Percentiles rank a stretch among this genome's conserved stretches.
Evolutionary conservation across 37 sponge, comb jelly and placozoan genomes (phyloP).

Genomic region (Lycopodina hypogea): DNA sequence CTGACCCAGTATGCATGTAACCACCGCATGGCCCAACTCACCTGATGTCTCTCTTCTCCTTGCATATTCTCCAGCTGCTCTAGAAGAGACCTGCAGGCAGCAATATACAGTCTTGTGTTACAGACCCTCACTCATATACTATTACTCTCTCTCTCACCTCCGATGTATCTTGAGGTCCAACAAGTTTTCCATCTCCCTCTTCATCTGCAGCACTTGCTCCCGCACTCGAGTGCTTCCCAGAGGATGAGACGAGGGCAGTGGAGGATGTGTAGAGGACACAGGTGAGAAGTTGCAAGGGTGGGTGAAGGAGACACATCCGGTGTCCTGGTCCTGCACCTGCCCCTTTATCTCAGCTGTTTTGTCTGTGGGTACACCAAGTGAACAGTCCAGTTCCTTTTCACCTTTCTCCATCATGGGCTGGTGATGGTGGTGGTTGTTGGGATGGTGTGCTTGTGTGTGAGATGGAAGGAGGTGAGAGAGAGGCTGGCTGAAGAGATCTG

Average conservation of each 20-base stretch:
- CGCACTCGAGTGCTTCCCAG: slow-evolving; percentile 3
- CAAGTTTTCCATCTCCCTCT: slow-evolving; percentile 19
- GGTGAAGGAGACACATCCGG: slow-evolving; percentile 6
- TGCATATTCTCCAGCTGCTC: background rate
- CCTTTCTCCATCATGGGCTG: too few relatives aligned
- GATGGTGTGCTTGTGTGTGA: background rate
- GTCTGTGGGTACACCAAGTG: too few relatives aligned
- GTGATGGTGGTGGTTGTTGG: too few relatives aligned
- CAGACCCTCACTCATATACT: background rate
- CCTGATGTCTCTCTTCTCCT: background rate
- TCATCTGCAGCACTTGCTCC: slow-evolving; percentile 17
- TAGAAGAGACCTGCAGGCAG: slow-evolving; percentile 4
- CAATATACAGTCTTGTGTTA: background rate
- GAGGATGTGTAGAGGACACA: background rate
- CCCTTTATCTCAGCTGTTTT: too few relatives aligned
- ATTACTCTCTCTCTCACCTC: slow-evolving; percentile 4
- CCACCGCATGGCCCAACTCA: too few relatives aligned
- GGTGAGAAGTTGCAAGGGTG: slow-evolving; percentile 12
- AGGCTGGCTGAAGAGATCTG: background rate
- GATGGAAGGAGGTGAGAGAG: slow-evolving; percentile 1
- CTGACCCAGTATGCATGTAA: too few relatives aligned
- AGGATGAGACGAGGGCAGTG: background rate
- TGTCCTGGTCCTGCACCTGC: background rate
- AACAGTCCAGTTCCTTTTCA: too few relatives aligned
- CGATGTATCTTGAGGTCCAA: slow-evolving; percentile 16